Base-by-base conservation (phyloP, 2,888 invertebrate genomes). In the Aquatica leii region DNA sequence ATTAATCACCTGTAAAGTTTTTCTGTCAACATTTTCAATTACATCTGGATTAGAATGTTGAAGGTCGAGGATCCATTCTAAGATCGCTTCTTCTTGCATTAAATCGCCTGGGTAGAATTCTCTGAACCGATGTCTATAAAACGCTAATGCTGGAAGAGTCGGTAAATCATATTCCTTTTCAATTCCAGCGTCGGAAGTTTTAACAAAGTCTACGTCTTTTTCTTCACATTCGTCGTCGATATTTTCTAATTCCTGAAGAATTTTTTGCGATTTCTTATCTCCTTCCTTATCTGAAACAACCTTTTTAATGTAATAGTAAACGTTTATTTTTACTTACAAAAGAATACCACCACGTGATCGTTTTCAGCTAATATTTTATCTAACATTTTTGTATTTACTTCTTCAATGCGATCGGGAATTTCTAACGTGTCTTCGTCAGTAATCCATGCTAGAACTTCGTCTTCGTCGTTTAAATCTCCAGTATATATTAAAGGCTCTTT, bases 151-250 rank as follows among this genome's bases (percentile, higher is more conserved):
- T 67, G 95, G 95, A 59, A 96, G 83, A 11, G 88, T 86, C 15
- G 91, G 85, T 15, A 96, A 84, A 79, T 95, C 95, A 78, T 95
- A 95, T 83, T 94, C 94, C 76, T 91, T 92, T 66, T 93, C 90
- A 60, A 95, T 88, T 48, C 93, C 92, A 21, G 91, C 91, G 76
- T 95, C 95, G 6, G 94, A 95, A 69, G 94, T 94, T 81, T 95
- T 95, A 0, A 96, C 91, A 78, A 96, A 95, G 79, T 94, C 92
- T 69, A 96, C 94, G 73, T 94, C 90, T 79, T 94, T 91, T 76
- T 94, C 92, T 82, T 95, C 95, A 77, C 95, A 94, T 77, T 95
- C 94, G 73, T 95, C 95, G 76, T 95, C 95, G 73, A 96, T 95
- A 76, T 95, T 95, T 80, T 96, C 96, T 65, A 96, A 79, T 78